phyloP scores from a whole-genome alignment of 1,140 invertebrate genomes.

The Atta texana region DNA sequence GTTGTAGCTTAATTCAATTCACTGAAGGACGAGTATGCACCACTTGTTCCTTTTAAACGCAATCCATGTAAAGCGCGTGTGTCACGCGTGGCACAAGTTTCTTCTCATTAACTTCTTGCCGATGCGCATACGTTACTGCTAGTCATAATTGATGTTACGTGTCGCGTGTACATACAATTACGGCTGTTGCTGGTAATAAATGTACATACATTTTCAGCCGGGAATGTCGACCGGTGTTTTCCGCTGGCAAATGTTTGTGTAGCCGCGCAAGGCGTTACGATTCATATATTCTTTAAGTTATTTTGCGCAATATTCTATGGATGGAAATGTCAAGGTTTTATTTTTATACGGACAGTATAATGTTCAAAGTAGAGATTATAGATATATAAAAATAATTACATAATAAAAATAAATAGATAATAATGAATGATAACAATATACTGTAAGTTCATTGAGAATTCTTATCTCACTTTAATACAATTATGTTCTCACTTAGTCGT shows the following conservation, averaged over 20 bases:
- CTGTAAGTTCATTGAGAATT: background rate
- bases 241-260: background rate
- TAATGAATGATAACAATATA: background rate
- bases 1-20: background rate
- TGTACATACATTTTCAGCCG: constrained; percentile 46
- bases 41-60: background rate
- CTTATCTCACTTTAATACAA: background rate
- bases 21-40: too few species aligned
- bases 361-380: background rate
- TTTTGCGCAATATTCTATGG: background rate
- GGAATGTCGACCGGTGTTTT: constrained; percentile 29
- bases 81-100: constrained; percentile 1
- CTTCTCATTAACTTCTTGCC: constrained; percentile 54
- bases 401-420: background rate
- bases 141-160: constrained; percentile 52
- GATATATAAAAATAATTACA: background rate
- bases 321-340: constrained; percentile 5
- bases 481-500: background rate
- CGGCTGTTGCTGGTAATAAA: constrained; percentile 37
- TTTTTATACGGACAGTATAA: background rate
- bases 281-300: constrained; percentile 27
- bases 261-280: background rate
- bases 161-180: constrained; percentile 43
- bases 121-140: constrained; percentile 29
- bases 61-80: background rate